Percentiles rank a stretch among this genome's conserved stretches.
Conservation (phyloP, 2,113 vertebrate species). For the Gobiocypris rarus region DNA sequence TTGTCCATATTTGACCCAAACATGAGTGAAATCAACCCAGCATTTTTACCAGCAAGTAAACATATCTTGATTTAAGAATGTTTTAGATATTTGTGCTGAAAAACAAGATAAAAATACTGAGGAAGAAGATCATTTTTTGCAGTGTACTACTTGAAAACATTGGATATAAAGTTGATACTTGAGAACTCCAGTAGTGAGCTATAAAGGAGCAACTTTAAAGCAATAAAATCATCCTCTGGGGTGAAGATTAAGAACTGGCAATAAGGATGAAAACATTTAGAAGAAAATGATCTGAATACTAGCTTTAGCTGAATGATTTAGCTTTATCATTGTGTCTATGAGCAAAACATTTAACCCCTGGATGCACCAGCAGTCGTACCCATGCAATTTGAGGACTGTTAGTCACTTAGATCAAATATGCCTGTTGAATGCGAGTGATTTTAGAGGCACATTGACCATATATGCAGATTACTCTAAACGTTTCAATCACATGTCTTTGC, state of each 20-base stretch:
- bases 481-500: background rate
- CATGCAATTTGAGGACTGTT: background rate
- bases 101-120: too few species aligned
- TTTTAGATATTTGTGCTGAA: too few species aligned
- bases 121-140: too few species aligned
- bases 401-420: conserved; percentile 4
- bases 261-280: conserved; percentile 49
- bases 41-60: too few species aligned
- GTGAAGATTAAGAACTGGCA: conserved; percentile 37
- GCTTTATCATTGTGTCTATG: background rate
- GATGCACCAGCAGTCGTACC: background rate
- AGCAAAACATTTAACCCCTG: conserved; percentile 9
- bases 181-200: background rate
- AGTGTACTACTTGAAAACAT: too few species aligned
- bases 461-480: background rate
- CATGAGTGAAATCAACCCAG: too few species aligned
- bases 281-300: conserved; percentile 5
- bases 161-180: too few species aligned
- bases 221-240: conserved; percentile 19
- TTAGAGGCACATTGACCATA: conserved; percentile 6
- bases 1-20: too few species aligned
- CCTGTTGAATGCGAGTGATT: background rate
- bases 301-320: conserved; percentile 11
- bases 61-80: too few species aligned
- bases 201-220: background rate